Evolutionary conservation across 2,797 vertebrate genomes (phyloP).

Genomic region (Acrossocheilus wenchowensis): DNA sequence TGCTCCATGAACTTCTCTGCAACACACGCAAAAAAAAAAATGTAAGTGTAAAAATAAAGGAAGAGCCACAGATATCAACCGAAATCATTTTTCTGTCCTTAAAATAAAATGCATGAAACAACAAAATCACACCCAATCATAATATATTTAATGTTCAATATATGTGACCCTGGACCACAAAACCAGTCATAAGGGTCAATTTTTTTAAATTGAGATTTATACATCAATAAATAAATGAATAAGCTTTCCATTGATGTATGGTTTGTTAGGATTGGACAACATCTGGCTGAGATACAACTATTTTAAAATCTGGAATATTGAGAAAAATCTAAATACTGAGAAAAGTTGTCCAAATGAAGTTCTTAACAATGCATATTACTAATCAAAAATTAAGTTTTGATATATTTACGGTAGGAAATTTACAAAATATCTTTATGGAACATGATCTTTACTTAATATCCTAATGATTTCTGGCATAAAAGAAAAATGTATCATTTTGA

Average conservation of each 20-base stretch:
- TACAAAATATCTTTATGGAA: not conserved
- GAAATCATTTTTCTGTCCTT: not conserved
- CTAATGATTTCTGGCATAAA: not conserved
- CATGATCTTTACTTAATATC: not conserved
- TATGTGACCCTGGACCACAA: too few relatives aligned
- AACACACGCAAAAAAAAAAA: not conserved
- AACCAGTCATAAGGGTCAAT: not conserved
- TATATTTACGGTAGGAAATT: too few relatives aligned
- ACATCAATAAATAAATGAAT: too few relatives aligned
- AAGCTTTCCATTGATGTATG: not conserved
- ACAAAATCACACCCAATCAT: not conserved
- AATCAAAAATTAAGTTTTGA: too few relatives aligned
- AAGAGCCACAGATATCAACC: not conserved
- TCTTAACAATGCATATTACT: too few relatives aligned
- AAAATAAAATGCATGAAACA: not conserved
- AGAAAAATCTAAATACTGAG: too few relatives aligned
- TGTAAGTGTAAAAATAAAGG: not conserved
- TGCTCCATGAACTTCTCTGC: constrained; percentile 88
- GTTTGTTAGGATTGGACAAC: not conserved
- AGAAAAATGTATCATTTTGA: not conserved
- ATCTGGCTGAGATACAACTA: not conserved
- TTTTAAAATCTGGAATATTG: too few relatives aligned
- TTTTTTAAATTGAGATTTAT: not conserved
- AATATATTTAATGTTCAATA: not conserved
- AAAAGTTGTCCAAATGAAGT: too few relatives aligned